phyloP scores from a whole-genome alignment of 2,113 vertebrate genomes.

The Azemiops feae region DNA sequence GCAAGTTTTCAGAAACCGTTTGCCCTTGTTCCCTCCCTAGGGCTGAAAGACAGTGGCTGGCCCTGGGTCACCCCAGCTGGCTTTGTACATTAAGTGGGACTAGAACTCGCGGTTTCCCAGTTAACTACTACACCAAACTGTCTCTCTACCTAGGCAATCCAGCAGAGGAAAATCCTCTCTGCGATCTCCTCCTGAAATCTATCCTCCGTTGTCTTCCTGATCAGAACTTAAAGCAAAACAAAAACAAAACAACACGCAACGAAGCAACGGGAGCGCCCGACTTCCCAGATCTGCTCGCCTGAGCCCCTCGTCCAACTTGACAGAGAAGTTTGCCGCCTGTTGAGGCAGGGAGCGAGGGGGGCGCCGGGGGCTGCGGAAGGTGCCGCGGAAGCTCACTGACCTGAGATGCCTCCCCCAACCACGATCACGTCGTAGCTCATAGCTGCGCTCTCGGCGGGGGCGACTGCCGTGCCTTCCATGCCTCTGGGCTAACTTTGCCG shows the following conservation, averaged over 20 bases:
- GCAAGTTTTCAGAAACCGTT: not conserved
- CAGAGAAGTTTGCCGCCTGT: not conserved
- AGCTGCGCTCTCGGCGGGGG: not conserved
- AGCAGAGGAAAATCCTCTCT: not conserved
- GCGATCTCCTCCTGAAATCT: not conserved
- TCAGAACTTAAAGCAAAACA: not conserved
- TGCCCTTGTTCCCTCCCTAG: not conserved
- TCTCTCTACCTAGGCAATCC: not conserved
- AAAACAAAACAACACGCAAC: not conserved
- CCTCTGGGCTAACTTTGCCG: not conserved
- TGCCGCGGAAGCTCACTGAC: constrained; percentile 58
- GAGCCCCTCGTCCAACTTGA: not conserved
- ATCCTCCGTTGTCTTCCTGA: not conserved
- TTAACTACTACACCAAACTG: not conserved
- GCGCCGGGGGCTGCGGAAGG: not conserved
- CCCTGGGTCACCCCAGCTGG: not conserved
- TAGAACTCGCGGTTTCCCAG: not conserved
- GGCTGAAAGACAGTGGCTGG: not conserved
- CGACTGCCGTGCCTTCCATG: not conserved
- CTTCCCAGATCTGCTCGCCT: not conserved
- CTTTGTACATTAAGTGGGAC: not conserved
- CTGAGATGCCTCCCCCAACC: constrained; percentile 85
- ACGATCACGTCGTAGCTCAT: constrained; percentile 82
- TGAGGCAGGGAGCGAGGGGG: not conserved
- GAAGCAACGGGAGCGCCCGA: not conserved